Evolutionary conservation across 2,113 vertebrate genomes (phyloP).

Genomic region (Prochilodus magdalenae): DNA sequence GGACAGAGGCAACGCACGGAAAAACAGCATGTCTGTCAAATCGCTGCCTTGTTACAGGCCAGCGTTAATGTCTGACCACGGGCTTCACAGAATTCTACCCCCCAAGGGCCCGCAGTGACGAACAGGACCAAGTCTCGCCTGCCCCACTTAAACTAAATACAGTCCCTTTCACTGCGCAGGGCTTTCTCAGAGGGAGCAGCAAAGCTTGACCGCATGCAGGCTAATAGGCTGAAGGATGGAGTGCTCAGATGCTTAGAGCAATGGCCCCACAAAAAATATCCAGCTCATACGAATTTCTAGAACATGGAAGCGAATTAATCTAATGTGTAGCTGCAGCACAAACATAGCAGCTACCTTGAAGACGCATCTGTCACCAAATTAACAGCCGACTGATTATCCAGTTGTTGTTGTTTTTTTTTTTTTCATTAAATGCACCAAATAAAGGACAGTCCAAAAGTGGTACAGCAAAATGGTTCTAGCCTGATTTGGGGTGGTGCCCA

Average conservation of each 20-base stretch:
- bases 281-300: not conserved
- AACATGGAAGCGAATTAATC: not conserved
- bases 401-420: no score
- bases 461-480: no score
- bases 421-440: no score
- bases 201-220: not conserved
- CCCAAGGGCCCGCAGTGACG: conserved; percentile 32
- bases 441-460: no score
- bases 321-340: no score
- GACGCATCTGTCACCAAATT: no score
- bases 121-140: conserved; percentile 21
- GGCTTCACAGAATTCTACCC: conserved; percentile 31
- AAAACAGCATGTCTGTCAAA: conserved; percentile 46
- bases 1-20: conserved; percentile 33
- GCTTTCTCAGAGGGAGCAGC: not conserved
- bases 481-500: no score
- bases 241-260: not conserved
- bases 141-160: conserved; percentile 47
- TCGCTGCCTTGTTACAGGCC: conserved; percentile 25
- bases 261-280: not conserved
- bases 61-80: conserved; percentile 13
- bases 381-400: no score
- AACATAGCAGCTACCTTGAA: no score
- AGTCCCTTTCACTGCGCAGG: conserved; percentile 6
- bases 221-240: not conserved